A percentile compares a stretch with the other conserved stretches of the same genome.
phyloP scores from a whole-genome alignment of 1,140 invertebrate species.

The Oncopeltus fasciatus region DNA sequence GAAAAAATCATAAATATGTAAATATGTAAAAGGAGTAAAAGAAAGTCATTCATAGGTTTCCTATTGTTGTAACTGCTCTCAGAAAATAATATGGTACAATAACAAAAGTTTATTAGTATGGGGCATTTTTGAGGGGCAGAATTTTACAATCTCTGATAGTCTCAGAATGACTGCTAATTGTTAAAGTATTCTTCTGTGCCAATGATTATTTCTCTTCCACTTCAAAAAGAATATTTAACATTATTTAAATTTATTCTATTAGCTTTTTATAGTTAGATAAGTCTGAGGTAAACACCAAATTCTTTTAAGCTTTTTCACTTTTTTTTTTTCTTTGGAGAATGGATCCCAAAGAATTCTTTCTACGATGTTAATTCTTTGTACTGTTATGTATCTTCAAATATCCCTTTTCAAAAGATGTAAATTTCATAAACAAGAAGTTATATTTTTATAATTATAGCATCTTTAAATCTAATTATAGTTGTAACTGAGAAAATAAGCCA shows the following conservation, averaged over 20 bases:
- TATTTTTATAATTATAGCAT: neutral
- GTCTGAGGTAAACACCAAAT: constrained; percentile 3
- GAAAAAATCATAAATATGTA: too few relatives aligned
- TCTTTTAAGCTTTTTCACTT: neutral
- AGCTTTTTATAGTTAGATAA: neutral
- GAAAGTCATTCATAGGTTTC: too few relatives aligned
- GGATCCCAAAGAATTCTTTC: neutral
- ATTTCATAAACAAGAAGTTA: neutral
- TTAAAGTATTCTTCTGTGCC: constrained; percentile 4
- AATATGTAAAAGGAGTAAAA: too few relatives aligned
- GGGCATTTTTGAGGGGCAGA: too few relatives aligned
- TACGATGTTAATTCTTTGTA: neutral
- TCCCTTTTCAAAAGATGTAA: neutral
- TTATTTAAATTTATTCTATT: neutral
- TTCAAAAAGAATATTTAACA: neutral
- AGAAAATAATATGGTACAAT: too few relatives aligned
- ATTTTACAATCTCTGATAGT: too few relatives aligned
- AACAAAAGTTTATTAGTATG: too few relatives aligned
- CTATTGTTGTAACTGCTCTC: too few relatives aligned
- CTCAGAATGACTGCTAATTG: too few relatives aligned
- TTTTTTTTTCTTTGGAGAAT: neutral
- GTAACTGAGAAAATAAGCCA: neutral
- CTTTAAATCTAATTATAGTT: neutral
- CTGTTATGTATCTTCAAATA: neutral
- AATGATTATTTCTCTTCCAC: constrained; percentile 1